Conservation (phyloP, 2,888 invertebrate genomes). For the Aricia artaxerxes region DNA sequence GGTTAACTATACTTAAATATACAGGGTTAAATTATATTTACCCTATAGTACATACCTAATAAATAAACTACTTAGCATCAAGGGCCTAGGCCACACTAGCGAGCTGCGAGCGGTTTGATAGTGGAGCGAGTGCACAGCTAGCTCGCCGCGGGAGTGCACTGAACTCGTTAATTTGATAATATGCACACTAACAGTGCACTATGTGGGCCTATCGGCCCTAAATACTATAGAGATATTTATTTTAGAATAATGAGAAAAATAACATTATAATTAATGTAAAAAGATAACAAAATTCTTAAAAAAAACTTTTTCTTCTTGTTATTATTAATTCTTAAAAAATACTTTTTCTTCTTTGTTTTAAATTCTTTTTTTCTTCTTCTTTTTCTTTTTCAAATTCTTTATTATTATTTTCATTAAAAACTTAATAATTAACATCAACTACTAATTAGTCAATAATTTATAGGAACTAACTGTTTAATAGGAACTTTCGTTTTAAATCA, state of each 20-base stretch:
- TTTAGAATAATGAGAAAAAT: constrained; percentile 1
- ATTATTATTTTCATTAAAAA: constrained; percentile 1
- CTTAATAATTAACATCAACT: constrained; percentile 1
- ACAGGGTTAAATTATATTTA: constrained; percentile 1
- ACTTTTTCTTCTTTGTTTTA: background rate
- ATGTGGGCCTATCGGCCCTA: background rate
- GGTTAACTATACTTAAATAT: background rate
- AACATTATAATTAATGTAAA: constrained; percentile 1
- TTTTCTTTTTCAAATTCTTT: constrained; percentile 1
- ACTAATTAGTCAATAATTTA: background rate
- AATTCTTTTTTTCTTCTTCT: constrained; percentile 1
- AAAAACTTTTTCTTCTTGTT: background rate
- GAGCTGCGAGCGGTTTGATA: constrained; percentile 1
- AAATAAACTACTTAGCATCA: background rate
- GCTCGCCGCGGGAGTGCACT: background rate
- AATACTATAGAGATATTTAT: background rate
- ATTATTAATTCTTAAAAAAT: too few relatives aligned
- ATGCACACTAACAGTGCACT: background rate
- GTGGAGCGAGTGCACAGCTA: background rate
- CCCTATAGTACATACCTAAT: background rate
- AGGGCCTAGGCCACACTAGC: constrained; percentile 1
- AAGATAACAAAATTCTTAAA: background rate
- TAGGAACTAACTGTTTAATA: background rate
- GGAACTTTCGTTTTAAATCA: constrained; percentile 1
- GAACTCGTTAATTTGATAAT: background rate